Evolutionary conservation across 2,113 vertebrate genomes (phyloP), one percentile per base, ranked within the genome.

Genomic region (Puntigrus tetrazona): DNA sequence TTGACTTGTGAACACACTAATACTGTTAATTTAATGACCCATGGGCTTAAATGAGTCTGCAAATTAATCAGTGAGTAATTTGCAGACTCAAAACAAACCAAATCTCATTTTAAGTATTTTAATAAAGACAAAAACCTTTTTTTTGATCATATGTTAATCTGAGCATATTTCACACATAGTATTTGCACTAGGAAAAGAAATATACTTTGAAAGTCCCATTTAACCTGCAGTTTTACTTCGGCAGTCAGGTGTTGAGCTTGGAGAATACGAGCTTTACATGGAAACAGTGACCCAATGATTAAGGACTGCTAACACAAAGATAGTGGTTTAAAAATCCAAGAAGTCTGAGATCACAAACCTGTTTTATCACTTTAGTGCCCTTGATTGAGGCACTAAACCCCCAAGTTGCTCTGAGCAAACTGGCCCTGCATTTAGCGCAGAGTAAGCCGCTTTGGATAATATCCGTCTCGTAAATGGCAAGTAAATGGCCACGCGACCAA

Each of bases 161-260:
- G 52, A 50, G 47, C 20, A 50, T 50, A 75, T 83, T 36, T 57
- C 41, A n/a, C 31, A 82, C 57, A 55, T 57, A 36, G 5, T 47
- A 84, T 78, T 34, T 31, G n/a, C 34, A 25, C 3, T 3, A 18
- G 31, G 16, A 59, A 77, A 78, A 41, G 72, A 73, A 1, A 73
- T 47, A 82, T 59, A 47, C 38, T 76, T 84, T 34, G 78, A 81
- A 52, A 78, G 52, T 55, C 27, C 20, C n/a, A 36, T n/a, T 81
- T 81, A 82, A 76, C 78, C 82, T 70, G 52, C 61, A 72, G 61
- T 84, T n/a, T n/a, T 29, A 81, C 45, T 77, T 81, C 43, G 77
- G 50, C 47, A 20, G 70, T 41, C 3, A 18, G 61, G 59, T 67
- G 36, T 81, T 41, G 47, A 72, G 67, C 31, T 70, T 16, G 11